Conservation (phyloP, 2,888 invertebrate genomes). For the Trissolcus brochymenae region DNA sequence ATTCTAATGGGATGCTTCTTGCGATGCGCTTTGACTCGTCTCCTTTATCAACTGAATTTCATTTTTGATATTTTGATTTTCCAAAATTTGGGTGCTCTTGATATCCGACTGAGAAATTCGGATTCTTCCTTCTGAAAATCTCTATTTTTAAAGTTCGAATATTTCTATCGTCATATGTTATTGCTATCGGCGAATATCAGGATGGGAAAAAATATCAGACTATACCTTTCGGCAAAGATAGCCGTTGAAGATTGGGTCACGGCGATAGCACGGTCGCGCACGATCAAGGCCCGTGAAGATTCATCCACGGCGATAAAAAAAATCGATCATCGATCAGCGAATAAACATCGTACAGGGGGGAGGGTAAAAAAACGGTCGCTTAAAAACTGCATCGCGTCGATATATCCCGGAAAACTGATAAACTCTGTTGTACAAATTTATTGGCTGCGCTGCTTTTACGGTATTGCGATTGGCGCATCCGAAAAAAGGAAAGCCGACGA, state of each 20-base stretch:
- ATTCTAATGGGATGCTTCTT: no score
- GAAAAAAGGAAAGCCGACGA: slow-evolving; percentile 28
- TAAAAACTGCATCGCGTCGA: no score
- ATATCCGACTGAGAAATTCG: no score
- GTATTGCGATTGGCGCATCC: slow-evolving; percentile 32
- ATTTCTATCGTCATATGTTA: slow-evolving; percentile 42
- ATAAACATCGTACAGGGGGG: no score
- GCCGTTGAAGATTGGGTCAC: slow-evolving; percentile 42
- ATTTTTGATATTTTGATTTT: no score
- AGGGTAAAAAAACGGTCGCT: no score
- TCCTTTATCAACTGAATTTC: no score
- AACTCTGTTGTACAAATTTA: slow-evolving; percentile 25
- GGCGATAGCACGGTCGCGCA: slow-evolving; percentile 21
- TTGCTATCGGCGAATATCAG: slow-evolving; percentile 17
- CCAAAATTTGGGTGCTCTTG: no score
- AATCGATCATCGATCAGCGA: slow-evolving; percentile 48
- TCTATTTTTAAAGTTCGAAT: no score
- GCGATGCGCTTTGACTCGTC: no score
- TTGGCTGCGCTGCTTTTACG: slow-evolving; percentile 33
- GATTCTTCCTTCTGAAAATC: no score
- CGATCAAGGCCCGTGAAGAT: slow-evolving; percentile 26
- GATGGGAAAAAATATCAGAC: neutral
- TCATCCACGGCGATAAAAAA: slow-evolving; percentile 29
- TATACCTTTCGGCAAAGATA: slow-evolving; percentile 33
- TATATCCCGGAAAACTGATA: no score